These are phyloP conservation scores for Silurus glanis DNA, from an alignment of 2,113 vertebrate species.

Conservation along the genomic window DNA sequence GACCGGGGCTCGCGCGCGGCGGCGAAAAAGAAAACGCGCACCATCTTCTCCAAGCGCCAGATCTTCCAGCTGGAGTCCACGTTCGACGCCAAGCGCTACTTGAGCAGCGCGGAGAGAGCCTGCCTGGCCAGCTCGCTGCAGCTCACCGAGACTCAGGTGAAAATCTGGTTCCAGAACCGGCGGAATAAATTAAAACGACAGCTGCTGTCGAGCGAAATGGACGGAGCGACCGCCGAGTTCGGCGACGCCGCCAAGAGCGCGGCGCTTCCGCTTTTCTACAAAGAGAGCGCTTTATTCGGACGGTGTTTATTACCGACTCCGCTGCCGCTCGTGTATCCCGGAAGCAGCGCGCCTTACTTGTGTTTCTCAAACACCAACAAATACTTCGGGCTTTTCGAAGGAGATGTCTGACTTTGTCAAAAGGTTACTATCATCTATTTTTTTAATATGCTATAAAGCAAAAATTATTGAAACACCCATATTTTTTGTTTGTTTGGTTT, in stretches of 20 bases:
- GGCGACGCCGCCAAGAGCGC: slow-evolving; percentile 66
- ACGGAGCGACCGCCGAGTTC: slow-evolving; percentile 68
- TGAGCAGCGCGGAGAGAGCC: slow-evolving; percentile 83
- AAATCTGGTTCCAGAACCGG: slow-evolving; percentile 84
- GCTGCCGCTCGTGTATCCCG: slow-evolving; percentile 79
- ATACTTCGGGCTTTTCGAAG: slow-evolving; percentile 81
- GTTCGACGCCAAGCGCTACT: slow-evolving; percentile 84
- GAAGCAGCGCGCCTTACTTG: slow-evolving; percentile 78
- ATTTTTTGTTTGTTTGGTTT: no score
- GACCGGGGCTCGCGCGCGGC: slow-evolving; percentile 50
- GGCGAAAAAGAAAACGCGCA: slow-evolving; percentile 83
- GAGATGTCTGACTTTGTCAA: slow-evolving; percentile 75
- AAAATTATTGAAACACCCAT: background rate
- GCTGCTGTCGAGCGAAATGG: slow-evolving; percentile 79
- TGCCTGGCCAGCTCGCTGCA: slow-evolving; percentile 79
- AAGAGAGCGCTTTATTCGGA: slow-evolving; percentile 77
- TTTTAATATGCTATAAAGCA: background rate
- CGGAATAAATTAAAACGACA: slow-evolving; percentile 85
- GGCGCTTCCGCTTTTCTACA: slow-evolving; percentile 77
- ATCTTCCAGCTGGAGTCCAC: slow-evolving; percentile 87
- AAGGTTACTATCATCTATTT: slow-evolving; percentile 50
- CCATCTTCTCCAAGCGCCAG: slow-evolving; percentile 86
- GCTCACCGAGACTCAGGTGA: slow-evolving; percentile 81
- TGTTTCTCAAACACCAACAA: slow-evolving; percentile 81
- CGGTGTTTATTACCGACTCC: slow-evolving; percentile 81